Base-by-base conservation (phyloP, 37 sponge, comb jelly and placozoan genomes). In the Diacarnus erythraeanus region DNA sequence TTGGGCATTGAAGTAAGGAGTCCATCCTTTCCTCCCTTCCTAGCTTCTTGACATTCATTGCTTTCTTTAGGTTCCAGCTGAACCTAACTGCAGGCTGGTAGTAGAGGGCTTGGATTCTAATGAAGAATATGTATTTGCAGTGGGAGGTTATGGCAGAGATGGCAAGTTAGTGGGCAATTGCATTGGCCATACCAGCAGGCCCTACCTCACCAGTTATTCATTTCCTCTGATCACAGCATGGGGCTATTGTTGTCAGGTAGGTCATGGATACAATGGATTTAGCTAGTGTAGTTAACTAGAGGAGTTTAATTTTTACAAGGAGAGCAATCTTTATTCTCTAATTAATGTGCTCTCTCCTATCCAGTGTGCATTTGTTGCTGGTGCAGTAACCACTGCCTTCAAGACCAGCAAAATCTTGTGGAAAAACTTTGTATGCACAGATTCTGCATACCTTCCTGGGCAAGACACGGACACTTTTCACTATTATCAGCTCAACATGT, bases 111-210 rank as follows among this genome's bases (percentile, higher is more conserved):
- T 97, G 23, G 36, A 84, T 27, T 74, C 92, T 3, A 80, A 93
- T 61, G 85, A 85, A 71, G 72, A 56, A 35, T 97, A 97, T 70
- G 78, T 88, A 74, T 97, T 97, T 88, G 94, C 97, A 27, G 85
- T 97, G 42, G 97, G 88, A 21, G 92, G 80, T 23, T 92, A 92
- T 43, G 71, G 56, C 23, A 1, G 21, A 33, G 60, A 71, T 70
- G 92, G 92, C 42, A 70, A 80, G 76, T 76, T 94, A 30, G 60
- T 97, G 10, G 94, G 89, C 2, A 85, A 74, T 22, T 64, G 51
- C 42, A 93, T 97, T 66, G 97, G 97, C 17, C 41, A 37, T 1
- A 86, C 94, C 3, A 80, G 87, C 25, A 34, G 57, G 30, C 97
- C 97, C 20, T 61, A 91, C 8, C 58, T 97, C 36, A 69, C 97